Conservation (phyloP, 1,140 invertebrate species). For the Bombus affinis region DNA sequence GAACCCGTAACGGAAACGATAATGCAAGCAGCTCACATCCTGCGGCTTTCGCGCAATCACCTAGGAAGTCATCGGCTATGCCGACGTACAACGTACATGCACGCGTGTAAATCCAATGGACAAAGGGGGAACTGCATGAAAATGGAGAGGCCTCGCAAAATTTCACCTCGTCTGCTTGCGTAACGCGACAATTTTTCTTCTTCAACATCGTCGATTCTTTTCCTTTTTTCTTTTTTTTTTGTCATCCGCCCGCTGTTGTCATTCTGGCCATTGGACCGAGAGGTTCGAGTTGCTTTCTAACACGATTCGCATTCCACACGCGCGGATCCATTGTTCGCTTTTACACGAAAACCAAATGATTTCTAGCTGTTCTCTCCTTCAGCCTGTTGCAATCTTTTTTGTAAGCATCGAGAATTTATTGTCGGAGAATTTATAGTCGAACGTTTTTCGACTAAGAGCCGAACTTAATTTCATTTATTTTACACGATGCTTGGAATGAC, state of each 20-base stretch:
- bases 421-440: neutral
- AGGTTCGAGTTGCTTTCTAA: neutral
- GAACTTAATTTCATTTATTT: too few species aligned
- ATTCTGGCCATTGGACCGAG: slow-evolving; percentile 3
- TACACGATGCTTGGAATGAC: neutral
- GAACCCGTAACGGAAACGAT: slow-evolving; percentile 70
- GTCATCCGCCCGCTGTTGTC: neutral
- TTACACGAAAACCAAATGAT: neutral
- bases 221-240: neutral
- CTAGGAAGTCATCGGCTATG: slow-evolving; percentile 71
- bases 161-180: slow-evolving; percentile 48
- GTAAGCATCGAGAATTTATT: neutral
- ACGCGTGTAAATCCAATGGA: slow-evolving; percentile 46
- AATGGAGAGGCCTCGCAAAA: slow-evolving; percentile 21
- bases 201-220: neutral
- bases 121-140: slow-evolving; percentile 26
- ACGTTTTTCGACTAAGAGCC: neutral
- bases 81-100: slow-evolving; percentile 11
- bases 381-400: neutral
- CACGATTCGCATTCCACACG: slow-evolving; percentile 20
- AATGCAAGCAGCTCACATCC: slow-evolving; percentile 69
- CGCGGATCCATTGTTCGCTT: neutral
- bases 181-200: slow-evolving; percentile 22
- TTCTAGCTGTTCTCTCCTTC: slow-evolving; percentile 12
- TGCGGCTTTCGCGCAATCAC: slow-evolving; percentile 69